These are phyloP conservation scores for Sabellastarte sp. DNA, from an alignment of 2,888 invertebrate genomes.

Conservation along the genomic window DNA sequence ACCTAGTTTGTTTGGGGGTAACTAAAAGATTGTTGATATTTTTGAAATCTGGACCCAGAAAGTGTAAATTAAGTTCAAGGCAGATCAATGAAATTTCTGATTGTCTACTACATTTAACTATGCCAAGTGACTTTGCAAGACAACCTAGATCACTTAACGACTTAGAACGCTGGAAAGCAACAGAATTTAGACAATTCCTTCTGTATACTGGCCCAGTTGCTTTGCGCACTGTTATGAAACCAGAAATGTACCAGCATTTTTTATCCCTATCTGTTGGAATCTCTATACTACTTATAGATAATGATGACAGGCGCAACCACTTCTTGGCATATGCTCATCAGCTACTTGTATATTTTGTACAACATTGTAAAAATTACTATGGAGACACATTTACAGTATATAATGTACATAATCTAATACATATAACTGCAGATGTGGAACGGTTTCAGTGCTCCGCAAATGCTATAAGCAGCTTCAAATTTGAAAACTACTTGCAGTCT, in stretches of 20 bases:
- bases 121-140: slow-evolving; percentile 34
- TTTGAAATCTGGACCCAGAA: slow-evolving; percentile 31
- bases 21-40: slow-evolving; percentile 26
- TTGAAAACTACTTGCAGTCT: too few relatives aligned
- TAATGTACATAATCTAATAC: too few relatives aligned
- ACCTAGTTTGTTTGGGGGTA: slow-evolving; percentile 43
- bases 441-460: too few relatives aligned
- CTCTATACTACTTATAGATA: slow-evolving; percentile 23
- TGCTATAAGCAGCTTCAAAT: too few relatives aligned
- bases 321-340: slow-evolving; percentile 10
- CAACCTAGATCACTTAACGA: slow-evolving; percentile 30
- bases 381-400: too few relatives aligned
- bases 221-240: too few relatives aligned
- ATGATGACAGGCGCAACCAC: too few relatives aligned
- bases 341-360: slow-evolving; percentile 16
- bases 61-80: slow-evolving; percentile 8
- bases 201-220: too few relatives aligned
- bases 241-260: slow-evolving; percentile 30
- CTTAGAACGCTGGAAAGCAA: slow-evolving; percentile 38
- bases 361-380: too few relatives aligned
- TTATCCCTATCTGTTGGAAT: slow-evolving; percentile 30
- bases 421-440: too few relatives aligned
- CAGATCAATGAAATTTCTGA: slow-evolving; percentile 9
- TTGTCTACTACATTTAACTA: slow-evolving; percentile 11
- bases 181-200: slow-evolving; percentile 38